phyloP scores from a whole-genome alignment of 2,797 vertebrate species.

The Carcharodon carcharias region DNA sequence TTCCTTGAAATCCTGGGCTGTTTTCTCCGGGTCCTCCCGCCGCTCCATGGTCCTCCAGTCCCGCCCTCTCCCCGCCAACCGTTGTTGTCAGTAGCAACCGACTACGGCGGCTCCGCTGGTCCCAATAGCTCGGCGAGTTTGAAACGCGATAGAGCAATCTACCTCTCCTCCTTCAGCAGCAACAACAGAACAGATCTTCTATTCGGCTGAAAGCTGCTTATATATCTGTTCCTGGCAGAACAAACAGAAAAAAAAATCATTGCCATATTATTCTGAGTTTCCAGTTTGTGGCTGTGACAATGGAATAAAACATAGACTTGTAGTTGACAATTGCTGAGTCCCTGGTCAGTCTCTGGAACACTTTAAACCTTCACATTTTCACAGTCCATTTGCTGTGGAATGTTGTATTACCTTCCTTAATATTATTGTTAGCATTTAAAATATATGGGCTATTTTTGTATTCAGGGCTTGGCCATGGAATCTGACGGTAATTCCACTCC shows the following conservation, averaged over 20 bases:
- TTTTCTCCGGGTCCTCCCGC: conserved; percentile 43
- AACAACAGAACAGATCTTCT: no score
- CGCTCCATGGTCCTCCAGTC: neutral
- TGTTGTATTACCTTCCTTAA: neutral
- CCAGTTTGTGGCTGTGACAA: neutral
- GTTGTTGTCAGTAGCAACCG: neutral
- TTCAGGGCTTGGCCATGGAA: neutral
- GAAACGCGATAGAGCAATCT: neutral
- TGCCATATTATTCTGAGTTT: neutral
- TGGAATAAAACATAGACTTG: neutral
- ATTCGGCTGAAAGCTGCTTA: neutral
- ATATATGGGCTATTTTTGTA: neutral
- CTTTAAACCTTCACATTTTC: neutral
- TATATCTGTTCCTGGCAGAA: neutral
- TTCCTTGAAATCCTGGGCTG: conserved; percentile 40
- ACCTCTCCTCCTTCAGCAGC: neutral
- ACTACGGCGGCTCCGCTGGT: neutral
- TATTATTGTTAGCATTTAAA: neutral
- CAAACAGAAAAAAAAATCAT: neutral
- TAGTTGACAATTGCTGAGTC: neutral
- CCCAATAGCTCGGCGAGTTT: neutral
- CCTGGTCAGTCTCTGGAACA: neutral
- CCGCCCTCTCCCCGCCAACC: no score
- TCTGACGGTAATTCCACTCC: neutral
- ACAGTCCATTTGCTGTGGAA: neutral